phyloP scores from a whole-genome alignment of 2,113 vertebrate species.

The Ondatra zibethicus region DNA sequence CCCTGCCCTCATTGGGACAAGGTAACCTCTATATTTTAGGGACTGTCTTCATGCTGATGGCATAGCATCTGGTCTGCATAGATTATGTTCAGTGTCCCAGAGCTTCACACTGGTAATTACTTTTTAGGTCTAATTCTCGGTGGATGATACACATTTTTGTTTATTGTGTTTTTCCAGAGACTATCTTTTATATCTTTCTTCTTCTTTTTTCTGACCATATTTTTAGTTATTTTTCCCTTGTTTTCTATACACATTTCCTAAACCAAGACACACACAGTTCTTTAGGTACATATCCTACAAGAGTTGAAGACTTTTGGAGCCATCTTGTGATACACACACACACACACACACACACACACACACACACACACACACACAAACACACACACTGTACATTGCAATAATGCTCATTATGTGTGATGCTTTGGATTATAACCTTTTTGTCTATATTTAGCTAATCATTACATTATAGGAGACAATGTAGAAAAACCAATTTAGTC shows the following conservation, averaged over 20 bases:
- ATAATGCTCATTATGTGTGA: neutral
- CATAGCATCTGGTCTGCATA: neutral
- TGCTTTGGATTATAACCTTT: neutral
- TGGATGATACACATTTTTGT: neutral
- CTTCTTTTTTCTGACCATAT: neutral
- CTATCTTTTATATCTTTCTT: neutral
- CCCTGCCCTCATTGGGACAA: neutral
- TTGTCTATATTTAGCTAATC: slow-evolving; percentile 2
- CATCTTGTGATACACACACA: neutral
- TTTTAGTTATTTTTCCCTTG: slow-evolving; percentile 31
- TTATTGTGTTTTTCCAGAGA: neutral
- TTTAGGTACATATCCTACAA: neutral
- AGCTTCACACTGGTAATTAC: neutral
- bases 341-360: neutral
- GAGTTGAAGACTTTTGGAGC: neutral
- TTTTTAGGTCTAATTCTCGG: slow-evolving; percentile 9
- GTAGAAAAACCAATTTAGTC: neutral
- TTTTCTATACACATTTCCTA: neutral
- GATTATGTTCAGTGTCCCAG: neutral
- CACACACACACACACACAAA: neutral
- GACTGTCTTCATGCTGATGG: neutral
- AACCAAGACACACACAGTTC: neutral
- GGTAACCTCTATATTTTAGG: neutral
- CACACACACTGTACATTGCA: neutral
- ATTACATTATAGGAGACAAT: neutral